Base-by-base conservation (phyloP, 2,113 vertebrate species). In the Gallinago paraguaiae region DNA sequence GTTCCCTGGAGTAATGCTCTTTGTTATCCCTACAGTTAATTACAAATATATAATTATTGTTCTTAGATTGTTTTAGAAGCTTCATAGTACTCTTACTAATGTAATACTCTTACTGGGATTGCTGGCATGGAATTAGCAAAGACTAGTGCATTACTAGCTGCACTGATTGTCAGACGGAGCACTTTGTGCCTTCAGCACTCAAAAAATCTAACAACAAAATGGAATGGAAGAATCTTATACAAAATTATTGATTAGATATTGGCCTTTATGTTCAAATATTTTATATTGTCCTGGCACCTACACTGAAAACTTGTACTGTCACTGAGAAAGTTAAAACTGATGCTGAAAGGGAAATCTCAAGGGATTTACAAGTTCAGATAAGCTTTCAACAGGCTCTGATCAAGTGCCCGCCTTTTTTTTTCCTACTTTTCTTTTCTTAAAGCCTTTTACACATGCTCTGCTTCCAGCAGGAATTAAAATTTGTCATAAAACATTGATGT, bases 361-460 rank as follows among this genome's bases (percentile, higher is more conserved):
- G 83, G 85, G 85, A 94, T 94, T 94, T 95, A 50, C 82, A 95
- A 83, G 85, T 92, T 97, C 82, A 95, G 95, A 94, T 97, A 86
- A 94, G 92, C 85, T 95, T 96, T 93, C 93, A 75, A 93, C 91
- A 90, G 88, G 75, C 74, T 94, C 90, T 86, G 74, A 86, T 75
- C 59, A 88, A 92, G 78, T 89, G 74, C 35, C 84, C 89, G 77
- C 54, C 82, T 30, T 13, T 63, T 23, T 7, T 59, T 69, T 46
- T 20, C 12, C 11, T 14, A 7, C 13, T 5, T 60, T 54, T 45
- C 53, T 48, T 67, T 83, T 35, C 50, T 51, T 13, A 7, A 45
- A 93, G 28, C 39, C 71, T 91, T 95, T 96, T 94, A 78, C 75
- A 88, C 68, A 56, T 22, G 53, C 71, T 51, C 51, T 92, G 46